A percentile compares a stretch with the other conserved stretches of the same genome.
Evolutionary conservation across 1,140 invertebrate species (phyloP).

Genomic region (Neotoxoptera formosana): DNA sequence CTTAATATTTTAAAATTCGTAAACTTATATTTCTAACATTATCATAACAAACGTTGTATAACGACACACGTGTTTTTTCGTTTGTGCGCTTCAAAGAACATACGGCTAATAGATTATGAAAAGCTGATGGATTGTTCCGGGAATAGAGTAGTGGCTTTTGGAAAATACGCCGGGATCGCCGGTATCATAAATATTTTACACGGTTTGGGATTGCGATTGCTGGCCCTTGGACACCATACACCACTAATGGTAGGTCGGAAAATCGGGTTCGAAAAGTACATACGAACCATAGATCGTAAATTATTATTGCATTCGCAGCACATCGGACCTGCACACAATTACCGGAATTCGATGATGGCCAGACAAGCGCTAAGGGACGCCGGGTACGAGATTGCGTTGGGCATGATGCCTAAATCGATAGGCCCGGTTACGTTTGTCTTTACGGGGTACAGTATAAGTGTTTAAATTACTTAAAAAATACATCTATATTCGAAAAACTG

Average conservation of each 20-base stretch:
- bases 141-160: conserved; percentile 95
- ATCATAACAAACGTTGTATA: neutral
- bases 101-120: conserved; percentile 97
- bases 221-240: conserved; percentile 97
- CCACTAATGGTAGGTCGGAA: conserved; percentile 88
- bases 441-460: conserved; percentile 78
- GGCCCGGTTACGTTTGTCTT: conserved; percentile 98
- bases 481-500: neutral
- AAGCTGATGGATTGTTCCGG: conserved; percentile 90
- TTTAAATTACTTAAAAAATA: neutral
- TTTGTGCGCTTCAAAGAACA: conserved; percentile 74
- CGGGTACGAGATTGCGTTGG: conserved; percentile 97
- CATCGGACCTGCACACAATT: conserved; percentile 98
- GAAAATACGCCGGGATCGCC: conserved; percentile 97
- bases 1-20: neutral
- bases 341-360: conserved; percentile 96
- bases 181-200: conserved; percentile 99
- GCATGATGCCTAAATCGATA: conserved; percentile 97
- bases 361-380: conserved; percentile 95
- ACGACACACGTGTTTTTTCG: neutral
- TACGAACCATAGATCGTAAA: neutral
- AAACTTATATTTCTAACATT: neutral
- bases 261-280: neutral
- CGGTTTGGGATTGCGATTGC: conserved; percentile 89
- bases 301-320: conserved; percentile 70